phyloP scores from a whole-genome alignment of 1,140 invertebrate species.

The Listronotus oregonensis region DNA sequence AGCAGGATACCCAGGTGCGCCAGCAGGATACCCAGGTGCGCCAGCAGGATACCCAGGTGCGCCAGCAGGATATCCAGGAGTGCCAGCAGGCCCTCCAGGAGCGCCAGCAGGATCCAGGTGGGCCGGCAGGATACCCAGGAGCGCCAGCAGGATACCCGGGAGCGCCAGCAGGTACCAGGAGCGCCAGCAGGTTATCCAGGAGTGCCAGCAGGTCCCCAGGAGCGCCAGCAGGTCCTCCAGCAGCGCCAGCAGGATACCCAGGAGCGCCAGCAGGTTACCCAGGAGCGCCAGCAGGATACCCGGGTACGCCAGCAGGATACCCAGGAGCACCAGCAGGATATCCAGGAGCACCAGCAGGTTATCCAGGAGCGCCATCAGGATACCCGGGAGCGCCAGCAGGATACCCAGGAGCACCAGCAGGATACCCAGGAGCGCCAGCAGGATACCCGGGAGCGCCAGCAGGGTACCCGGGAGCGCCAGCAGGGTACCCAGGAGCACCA shows the following conservation, averaged over 20 bases:
- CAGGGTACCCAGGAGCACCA: neutral
- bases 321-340: slow-evolving; percentile 12
- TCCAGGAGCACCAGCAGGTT: slow-evolving; percentile 13
- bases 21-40: slow-evolving; percentile 11
- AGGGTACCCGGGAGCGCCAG: neutral
- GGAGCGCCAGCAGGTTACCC: neutral
- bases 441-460: neutral
- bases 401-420: slow-evolving; percentile 16
- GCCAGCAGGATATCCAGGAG: slow-evolving; percentile 28
- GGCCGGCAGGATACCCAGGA: neutral
- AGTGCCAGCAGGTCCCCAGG: slow-evolving; percentile 1
- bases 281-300: neutral
- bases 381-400: neutral
- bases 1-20: slow-evolving; percentile 28
- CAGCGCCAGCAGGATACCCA: neutral
- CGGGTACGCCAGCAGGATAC: neutral
- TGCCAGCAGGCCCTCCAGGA: slow-evolving; percentile 6
- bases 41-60: slow-evolving; percentile 31
- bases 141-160: too few species aligned
- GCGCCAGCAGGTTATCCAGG: slow-evolving; percentile 6
- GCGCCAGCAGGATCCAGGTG: neutral
- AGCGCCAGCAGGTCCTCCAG: neutral
- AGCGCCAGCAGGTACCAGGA: too few species aligned
- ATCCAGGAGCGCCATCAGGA: slow-evolving; percentile 11
- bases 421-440: slow-evolving; percentile 2